These are phyloP conservation scores for Torymus texanus DNA, from an alignment of 2,888 invertebrate genomes.

Conservation along the genomic window DNA sequence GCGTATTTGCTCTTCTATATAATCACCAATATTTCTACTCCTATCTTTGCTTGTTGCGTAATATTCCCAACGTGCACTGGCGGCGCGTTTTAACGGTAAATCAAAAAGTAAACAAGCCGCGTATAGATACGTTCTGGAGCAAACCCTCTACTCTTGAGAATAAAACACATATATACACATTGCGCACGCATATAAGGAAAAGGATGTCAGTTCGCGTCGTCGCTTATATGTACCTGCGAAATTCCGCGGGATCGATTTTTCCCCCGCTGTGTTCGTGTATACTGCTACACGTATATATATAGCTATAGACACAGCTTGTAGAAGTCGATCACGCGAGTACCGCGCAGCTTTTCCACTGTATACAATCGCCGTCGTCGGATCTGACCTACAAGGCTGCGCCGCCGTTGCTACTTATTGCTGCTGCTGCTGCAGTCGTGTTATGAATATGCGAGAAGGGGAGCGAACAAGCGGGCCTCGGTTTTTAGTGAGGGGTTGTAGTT, in stretches of 20 bases:
- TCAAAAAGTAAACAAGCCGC: conserved; percentile 17
- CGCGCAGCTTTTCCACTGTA: background rate
- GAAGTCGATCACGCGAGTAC: conserved; percentile 11
- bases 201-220: background rate
- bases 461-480: too few relatives aligned
- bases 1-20: too few relatives aligned
- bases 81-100: conserved; percentile 1
- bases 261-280: too few relatives aligned
- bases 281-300: background rate
- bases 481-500: too few relatives aligned
- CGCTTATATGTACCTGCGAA: too few relatives aligned
- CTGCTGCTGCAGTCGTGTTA: background rate
- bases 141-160: too few relatives aligned
- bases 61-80: too few relatives aligned
- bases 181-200: background rate
- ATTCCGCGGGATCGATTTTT: too few relatives aligned
- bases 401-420: background rate
- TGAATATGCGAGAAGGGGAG: too few relatives aligned
- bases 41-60: background rate
- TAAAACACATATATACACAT: background rate
- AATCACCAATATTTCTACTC: background rate
- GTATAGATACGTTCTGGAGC: background rate
- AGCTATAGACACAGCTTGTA: background rate
- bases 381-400: conserved; percentile 22
- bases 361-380: background rate